phyloP scores from a whole-genome alignment of 1,140 invertebrate species.

The Ruditapes philippinarum region DNA sequence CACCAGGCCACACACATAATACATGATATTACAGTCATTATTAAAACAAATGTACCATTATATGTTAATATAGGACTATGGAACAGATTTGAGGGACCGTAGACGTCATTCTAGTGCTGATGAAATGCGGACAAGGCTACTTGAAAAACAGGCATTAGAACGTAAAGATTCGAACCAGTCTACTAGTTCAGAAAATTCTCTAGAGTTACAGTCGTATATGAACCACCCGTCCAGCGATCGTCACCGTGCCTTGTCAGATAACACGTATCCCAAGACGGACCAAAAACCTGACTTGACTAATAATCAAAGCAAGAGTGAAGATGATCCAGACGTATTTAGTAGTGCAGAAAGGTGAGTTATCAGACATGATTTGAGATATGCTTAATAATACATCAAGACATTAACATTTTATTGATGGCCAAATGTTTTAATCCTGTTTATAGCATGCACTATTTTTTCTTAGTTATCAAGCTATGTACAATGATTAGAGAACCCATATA shows the following conservation, averaged over 20 bases:
- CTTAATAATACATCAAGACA: no score
- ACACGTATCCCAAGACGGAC: conserved; percentile 71
- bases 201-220: conserved; percentile 77
- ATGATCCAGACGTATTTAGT: conserved; percentile 81
- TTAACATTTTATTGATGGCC: no score
- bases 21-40: no score
- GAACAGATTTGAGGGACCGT: conserved; percentile 77
- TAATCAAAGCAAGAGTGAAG: conserved; percentile 2
- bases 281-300: conserved; percentile 67
- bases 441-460: no score
- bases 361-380: no score
- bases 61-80: conserved; percentile 60
- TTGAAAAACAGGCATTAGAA: conserved; percentile 81
- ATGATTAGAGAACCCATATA: no score
- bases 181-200: conserved; percentile 81
- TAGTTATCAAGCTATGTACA: no score
- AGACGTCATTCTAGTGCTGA: conserved; percentile 83
- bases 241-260: conserved; percentile 72
- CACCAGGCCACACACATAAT: no score
- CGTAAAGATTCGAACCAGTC: conserved; percentile 84
- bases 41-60: no score
- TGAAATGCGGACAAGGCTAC: conserved; percentile 80
- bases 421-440: no score
- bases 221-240: conserved; percentile 52
- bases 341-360: conserved; percentile 75